Conservation (phyloP, 2,797 vertebrate genomes). For the Natrix natrix region DNA sequence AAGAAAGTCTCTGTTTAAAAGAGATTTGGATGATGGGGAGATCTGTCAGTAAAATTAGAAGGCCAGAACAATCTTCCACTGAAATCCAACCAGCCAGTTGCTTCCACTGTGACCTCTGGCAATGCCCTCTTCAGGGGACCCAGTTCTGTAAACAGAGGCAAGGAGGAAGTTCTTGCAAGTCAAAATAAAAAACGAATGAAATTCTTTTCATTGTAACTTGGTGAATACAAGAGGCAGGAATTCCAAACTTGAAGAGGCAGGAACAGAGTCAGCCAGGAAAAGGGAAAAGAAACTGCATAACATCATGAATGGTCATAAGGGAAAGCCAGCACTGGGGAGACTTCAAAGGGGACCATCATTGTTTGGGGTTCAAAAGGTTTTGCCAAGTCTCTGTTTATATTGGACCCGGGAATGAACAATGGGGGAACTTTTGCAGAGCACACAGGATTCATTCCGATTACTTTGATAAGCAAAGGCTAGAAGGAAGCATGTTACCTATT, state of each 20-base stretch:
- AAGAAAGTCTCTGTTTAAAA: slow-evolving; percentile 15
- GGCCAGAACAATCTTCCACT: background rate
- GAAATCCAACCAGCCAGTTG: background rate
- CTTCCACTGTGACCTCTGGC: slow-evolving; percentile 1
- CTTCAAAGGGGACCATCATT: slow-evolving; percentile 59
- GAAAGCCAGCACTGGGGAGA: slow-evolving; percentile 54
- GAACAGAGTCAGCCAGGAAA: slow-evolving; percentile 49
- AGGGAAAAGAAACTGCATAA: slow-evolving; percentile 57
- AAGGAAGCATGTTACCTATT: background rate
- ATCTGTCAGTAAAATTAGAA: background rate
- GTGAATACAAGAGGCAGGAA: slow-evolving; percentile 48
- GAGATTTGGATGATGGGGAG: slow-evolving; percentile 17
- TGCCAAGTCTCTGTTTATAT: slow-evolving; percentile 58
- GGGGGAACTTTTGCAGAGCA: slow-evolving; percentile 57
- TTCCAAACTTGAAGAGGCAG: slow-evolving; percentile 61
- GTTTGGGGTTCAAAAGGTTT: slow-evolving; percentile 60
- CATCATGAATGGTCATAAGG: slow-evolving; percentile 56
- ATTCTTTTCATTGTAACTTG: slow-evolving; percentile 66
- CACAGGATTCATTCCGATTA: slow-evolving; percentile 46
- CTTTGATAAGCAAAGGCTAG: slow-evolving; percentile 3
- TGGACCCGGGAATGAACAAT: slow-evolving; percentile 64
- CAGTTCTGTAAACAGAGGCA: slow-evolving; percentile 42
- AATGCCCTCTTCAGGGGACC: background rate
- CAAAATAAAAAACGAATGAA: slow-evolving; percentile 47
- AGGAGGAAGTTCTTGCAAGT: background rate